Percentiles rank a stretch among this genome's conserved stretches.
Evolutionary conservation across 2,113 vertebrate genomes (phyloP).

Genomic region (Gallinago jamesoni): DNA sequence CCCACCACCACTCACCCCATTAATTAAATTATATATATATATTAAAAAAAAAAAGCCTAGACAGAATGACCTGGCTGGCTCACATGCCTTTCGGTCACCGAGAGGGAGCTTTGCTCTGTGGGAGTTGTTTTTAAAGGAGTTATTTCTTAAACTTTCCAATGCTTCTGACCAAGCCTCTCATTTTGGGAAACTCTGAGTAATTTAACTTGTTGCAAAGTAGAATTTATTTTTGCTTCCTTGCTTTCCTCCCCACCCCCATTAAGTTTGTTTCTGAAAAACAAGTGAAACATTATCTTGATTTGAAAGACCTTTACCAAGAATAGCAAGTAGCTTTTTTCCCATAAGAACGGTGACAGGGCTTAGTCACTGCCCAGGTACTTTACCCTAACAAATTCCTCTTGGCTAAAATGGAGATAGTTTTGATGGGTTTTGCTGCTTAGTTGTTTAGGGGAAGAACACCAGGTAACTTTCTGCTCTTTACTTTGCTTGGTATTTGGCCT

Average conservation of each 20-base stretch:
- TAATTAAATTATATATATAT: not conserved
- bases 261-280: conserved; percentile 44
- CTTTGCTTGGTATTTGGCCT: not conserved
- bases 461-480: not conserved
- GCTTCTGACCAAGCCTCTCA: conserved; percentile 33
- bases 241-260: conserved; percentile 17
- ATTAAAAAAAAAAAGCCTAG: not conserved
- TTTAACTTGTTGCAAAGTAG: conserved; percentile 35
- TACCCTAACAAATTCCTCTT: not conserved
- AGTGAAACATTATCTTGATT: conserved; percentile 38
- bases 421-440: not conserved
- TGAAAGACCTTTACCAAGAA: conserved; percentile 25
- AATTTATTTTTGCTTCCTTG: conserved; percentile 59
- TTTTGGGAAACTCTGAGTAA: conserved; percentile 70
- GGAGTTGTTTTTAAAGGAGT: conserved; percentile 2
- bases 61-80: not conserved
- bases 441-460: not conserved
- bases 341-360: conserved; percentile 3
- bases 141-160: conserved; percentile 57
- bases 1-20: not conserved
- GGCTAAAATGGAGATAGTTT: not conserved
- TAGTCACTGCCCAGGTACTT: conserved; percentile 31
- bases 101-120: conserved; percentile 6
- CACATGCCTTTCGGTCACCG: not conserved
- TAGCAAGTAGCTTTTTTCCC: conserved; percentile 36